phyloP scores from a whole-genome alignment of 2,113 vertebrate genomes.

The Caloenas nicobarica region DNA sequence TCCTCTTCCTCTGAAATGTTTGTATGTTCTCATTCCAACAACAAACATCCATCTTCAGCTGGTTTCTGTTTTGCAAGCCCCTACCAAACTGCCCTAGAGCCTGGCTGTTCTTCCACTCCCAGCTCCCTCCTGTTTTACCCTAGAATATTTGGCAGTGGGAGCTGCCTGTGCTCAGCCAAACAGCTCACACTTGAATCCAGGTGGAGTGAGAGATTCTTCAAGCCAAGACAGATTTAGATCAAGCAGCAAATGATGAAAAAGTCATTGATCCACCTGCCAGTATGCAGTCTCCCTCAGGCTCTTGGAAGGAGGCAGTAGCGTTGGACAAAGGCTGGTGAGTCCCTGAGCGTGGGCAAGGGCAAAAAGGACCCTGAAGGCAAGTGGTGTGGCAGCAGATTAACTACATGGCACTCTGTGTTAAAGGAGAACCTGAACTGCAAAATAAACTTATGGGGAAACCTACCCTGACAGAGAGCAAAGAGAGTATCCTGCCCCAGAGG shows the following conservation, averaged over 20 bases:
- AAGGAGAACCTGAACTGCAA: neutral
- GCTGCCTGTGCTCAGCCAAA: constrained; percentile 39
- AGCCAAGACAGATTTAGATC: constrained; percentile 54
- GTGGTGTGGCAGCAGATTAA: neutral
- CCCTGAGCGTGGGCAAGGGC: neutral
- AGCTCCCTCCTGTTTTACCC: constrained; percentile 31
- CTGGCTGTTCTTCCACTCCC: constrained; percentile 24
- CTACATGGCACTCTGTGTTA: neutral
- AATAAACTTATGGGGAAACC: neutral
- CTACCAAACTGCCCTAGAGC: constrained; percentile 40
- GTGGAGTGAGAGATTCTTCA: constrained; percentile 35
- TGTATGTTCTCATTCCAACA: neutral
- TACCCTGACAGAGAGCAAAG: neutral
- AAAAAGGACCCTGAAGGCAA: neutral
- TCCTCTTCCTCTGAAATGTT: constrained; percentile 14
- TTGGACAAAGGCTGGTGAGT: neutral
- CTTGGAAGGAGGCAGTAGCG: neutral
- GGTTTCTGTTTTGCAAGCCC: constrained; percentile 49
- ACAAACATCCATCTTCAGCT: constrained; percentile 2
- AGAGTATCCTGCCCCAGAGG: neutral
- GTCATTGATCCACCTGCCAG: constrained; percentile 54
- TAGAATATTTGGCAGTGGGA: constrained; percentile 52
- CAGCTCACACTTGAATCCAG: constrained; percentile 26
- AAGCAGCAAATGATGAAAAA: constrained; percentile 25
- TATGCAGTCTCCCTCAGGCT: constrained; percentile 14